A percentile compares a stretch with the other conserved stretches of the same genome.
Conservation (phyloP, 2,113 vertebrate genomes). For the Ammodytes marinus region DNA sequence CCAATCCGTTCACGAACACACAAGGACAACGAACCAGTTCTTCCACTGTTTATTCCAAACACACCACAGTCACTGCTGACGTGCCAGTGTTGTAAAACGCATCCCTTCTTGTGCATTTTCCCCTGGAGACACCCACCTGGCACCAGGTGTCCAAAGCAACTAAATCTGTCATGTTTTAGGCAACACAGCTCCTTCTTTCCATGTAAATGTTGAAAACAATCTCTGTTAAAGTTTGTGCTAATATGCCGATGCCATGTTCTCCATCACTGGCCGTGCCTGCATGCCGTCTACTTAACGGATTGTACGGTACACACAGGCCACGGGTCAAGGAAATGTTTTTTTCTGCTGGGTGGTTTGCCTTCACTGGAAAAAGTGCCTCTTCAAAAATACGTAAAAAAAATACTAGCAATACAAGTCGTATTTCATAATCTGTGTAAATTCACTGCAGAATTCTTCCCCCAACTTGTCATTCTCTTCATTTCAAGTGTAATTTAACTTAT, state of each 20-base stretch:
- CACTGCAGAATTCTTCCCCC: no score
- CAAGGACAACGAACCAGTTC: constrained; percentile 32
- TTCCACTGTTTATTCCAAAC: constrained; percentile 65
- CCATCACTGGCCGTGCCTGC: constrained; percentile 38
- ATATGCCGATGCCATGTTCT: constrained; percentile 41
- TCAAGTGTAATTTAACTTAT: no score
- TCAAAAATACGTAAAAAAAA: no score
- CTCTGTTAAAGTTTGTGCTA: constrained; percentile 32
- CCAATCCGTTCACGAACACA: not conserved
- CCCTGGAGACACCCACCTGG: constrained; percentile 53
- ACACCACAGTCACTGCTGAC: not conserved
- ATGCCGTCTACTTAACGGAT: constrained; percentile 64
- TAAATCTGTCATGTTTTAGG: constrained; percentile 72
- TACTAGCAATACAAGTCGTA: no score
- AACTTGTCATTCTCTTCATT: no score
- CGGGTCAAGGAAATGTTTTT: constrained; percentile 40
- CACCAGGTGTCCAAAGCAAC: constrained; percentile 58
- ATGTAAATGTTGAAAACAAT: constrained; percentile 48
- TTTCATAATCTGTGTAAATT: no score
- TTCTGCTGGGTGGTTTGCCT: constrained; percentile 27
- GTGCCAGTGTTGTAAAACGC: constrained; percentile 46
- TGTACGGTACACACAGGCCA: constrained; percentile 50
- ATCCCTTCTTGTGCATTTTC: constrained; percentile 59
- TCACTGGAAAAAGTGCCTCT: no score
- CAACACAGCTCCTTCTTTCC: constrained; percentile 50